Percentiles rank a stretch among this genome's conserved stretches.
Conservation (phyloP, 2,888 invertebrate genomes). For the Kryphioiulus occultus region DNA sequence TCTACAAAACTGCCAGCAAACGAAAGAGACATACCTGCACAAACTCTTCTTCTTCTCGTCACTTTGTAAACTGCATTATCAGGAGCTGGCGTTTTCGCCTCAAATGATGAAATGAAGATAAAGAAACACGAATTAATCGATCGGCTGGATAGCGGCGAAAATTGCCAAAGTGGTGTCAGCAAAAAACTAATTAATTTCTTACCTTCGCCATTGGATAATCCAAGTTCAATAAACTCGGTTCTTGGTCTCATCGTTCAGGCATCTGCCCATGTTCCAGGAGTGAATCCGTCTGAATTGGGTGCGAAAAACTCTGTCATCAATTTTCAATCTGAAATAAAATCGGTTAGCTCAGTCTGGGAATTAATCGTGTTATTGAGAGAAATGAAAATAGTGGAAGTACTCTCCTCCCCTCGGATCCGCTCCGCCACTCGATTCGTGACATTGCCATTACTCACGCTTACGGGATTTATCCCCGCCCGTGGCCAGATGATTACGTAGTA, state of each 20-base stretch:
- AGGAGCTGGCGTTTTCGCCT: constrained; percentile 33
- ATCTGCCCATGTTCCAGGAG: background rate
- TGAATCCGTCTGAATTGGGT: background rate
- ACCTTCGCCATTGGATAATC: background rate
- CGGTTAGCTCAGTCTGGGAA: constrained; percentile 14
- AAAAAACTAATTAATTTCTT: constrained; percentile 21
- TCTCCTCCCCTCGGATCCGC: background rate
- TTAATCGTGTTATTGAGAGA: background rate
- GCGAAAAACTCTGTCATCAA: background rate
- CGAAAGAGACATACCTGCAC: background rate
- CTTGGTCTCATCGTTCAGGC: background rate
- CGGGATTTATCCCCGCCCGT: constrained; percentile 1
- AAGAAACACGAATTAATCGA: background rate
- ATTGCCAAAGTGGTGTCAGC: background rate
- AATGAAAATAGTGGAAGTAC: background rate
- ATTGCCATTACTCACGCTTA: constrained; percentile 35
- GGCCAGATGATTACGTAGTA: background rate
- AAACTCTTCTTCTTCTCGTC: background rate
- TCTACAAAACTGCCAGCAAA: too few species aligned
- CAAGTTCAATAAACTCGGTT: background rate
- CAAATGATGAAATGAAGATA: background rate
- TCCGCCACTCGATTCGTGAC: constrained; percentile 29
- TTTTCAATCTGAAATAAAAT: background rate
- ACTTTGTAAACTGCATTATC: constrained; percentile 33
- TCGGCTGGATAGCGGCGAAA: background rate